Conservation (phyloP, 2,113 vertebrate genomes). For the Nothocercus julius region DNA sequence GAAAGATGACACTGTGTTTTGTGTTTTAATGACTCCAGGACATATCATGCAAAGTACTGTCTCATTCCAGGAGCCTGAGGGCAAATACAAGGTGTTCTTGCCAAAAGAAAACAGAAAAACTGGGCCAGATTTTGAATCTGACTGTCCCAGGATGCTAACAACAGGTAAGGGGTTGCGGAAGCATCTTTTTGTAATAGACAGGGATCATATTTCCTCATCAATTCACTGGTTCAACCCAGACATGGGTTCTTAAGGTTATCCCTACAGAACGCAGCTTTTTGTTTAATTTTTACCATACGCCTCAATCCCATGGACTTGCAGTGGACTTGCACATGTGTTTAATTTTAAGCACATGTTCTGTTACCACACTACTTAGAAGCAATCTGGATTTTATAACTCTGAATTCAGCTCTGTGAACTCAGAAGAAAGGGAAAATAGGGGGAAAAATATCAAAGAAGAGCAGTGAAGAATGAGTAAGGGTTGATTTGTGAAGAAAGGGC, state of each 20-base stretch:
- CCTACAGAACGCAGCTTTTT: not conserved
- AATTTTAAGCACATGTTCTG: not conserved
- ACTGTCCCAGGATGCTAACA: not conserved
- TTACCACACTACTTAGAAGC: not conserved
- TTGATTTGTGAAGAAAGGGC: not conserved
- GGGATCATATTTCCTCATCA: not conserved
- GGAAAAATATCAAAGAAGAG: not conserved
- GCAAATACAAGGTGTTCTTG: not conserved
- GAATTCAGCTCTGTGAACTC: not conserved
- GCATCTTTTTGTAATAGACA: not conserved
- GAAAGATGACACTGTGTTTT: constrained; percentile 50
- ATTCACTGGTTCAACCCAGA: not conserved
- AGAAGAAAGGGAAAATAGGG: not conserved
- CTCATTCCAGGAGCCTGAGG: constrained; percentile 13
- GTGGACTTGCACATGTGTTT: not conserved
- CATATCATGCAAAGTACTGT: constrained; percentile 15
- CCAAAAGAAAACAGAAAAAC: not conserved
- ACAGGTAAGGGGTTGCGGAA: not conserved
- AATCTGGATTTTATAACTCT: not conserved
- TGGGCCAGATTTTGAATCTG: not conserved
- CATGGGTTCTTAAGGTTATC: not conserved
- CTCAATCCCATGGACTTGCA: not conserved
- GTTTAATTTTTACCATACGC: not conserved
- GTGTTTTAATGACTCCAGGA: constrained; percentile 51
- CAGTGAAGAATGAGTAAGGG: not conserved